Evolutionary conservation across 2,888 invertebrate genomes (phyloP).

Genomic region (Zygothrica quintamaculata): DNA sequence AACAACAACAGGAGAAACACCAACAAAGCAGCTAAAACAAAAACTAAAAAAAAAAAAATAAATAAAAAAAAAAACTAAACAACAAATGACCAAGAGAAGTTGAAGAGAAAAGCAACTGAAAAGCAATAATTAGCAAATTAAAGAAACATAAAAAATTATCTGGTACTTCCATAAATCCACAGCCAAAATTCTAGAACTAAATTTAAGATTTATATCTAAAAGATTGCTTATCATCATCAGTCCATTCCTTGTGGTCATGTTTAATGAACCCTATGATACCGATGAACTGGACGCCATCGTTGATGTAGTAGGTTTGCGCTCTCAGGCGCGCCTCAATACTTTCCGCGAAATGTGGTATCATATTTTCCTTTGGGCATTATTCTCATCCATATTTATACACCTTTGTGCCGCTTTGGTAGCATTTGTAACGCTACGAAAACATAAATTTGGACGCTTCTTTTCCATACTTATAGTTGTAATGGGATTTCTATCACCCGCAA

Average conservation of each 20-base stretch:
- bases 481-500: constrained; percentile 95
- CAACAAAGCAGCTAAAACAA: constrained; percentile 6
- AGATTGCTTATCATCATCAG: background rate
- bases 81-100: constrained; percentile 38
- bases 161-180: constrained; percentile 21
- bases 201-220: constrained; percentile 3
- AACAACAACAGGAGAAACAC: constrained; percentile 11
- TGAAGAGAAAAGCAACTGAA: constrained; percentile 39
- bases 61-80: background rate
- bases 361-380: constrained; percentile 97
- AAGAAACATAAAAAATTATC: constrained; percentile 25
- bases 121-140: constrained; percentile 75
- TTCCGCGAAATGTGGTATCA: constrained; percentile 98
- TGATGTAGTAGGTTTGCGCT: constrained; percentile 88
- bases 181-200: constrained; percentile 27
- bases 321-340: constrained; percentile 88
- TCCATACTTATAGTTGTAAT: constrained; percentile 94
- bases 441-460: constrained; percentile 97
- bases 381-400: constrained; percentile 97
- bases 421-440: constrained; percentile 95
- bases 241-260: constrained; percentile 69
- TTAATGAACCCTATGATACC: constrained; percentile 80
- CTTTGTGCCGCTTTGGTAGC: constrained; percentile 95
- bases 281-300: constrained; percentile 88
- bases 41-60: background rate